Conservation (phyloP, 2,113 vertebrate species). For the Saguinus imperator region DNA sequence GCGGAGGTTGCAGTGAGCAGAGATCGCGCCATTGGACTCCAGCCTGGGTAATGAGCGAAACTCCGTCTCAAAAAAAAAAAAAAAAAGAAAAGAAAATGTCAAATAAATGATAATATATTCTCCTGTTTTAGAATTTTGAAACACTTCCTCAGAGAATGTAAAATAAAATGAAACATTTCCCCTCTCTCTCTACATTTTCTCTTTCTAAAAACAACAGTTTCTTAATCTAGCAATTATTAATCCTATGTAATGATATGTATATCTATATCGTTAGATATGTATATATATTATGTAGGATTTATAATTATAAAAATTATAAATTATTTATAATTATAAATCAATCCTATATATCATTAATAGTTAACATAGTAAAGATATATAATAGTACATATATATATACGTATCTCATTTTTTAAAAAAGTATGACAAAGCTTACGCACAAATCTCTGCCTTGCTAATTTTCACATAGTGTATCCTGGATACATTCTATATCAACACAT, state of each 20-base stretch:
- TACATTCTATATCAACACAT: background rate
- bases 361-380: too few species aligned
- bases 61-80: too few species aligned
- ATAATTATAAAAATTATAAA: too few species aligned
- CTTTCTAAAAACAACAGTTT: background rate
- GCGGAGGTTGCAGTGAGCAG: too few species aligned
- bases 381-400: too few species aligned
- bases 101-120: background rate
- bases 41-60: too few species aligned
- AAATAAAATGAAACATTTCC: background rate
- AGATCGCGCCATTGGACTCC: too few species aligned
- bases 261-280: too few species aligned
- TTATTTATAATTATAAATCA: too few species aligned
- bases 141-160: background rate
- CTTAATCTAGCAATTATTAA: background rate
- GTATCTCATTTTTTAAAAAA: background rate
- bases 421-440: background rate
- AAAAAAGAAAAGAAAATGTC: background rate
- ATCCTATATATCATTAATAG: too few species aligned
- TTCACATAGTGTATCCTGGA: background rate
- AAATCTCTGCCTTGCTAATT: background rate
- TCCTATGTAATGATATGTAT: too few species aligned
- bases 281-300: too few species aligned
- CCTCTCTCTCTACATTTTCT: background rate
- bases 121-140: slow-evolving; percentile 10